Conservation (phyloP, 2,888 invertebrate genomes). For the Ecdyonurus torrentis region DNA sequence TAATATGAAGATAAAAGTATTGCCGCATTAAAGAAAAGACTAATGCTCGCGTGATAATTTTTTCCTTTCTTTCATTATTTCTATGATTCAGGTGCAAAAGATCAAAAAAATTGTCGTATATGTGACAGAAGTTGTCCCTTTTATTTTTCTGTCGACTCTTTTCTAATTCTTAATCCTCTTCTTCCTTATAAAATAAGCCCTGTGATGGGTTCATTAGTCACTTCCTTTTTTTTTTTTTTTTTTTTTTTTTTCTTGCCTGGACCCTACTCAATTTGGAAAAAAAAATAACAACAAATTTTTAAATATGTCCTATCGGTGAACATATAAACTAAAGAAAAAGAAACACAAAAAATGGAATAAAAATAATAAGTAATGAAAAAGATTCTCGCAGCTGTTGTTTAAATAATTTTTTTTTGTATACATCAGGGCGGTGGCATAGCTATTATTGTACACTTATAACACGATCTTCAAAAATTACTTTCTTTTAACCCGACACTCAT, state of each 20-base stretch:
- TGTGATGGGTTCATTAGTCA: background rate
- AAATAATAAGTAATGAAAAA: too few species aligned
- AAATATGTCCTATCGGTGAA: background rate
- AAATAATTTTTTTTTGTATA: background rate
- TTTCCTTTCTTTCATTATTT: background rate
- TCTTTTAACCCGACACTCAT: too few species aligned
- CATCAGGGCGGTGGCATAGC: background rate
- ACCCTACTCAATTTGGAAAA: background rate
- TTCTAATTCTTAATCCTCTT: background rate
- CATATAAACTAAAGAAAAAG: background rate
- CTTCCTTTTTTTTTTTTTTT: too few species aligned
- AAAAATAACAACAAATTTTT: too few species aligned
- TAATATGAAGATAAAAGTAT: background rate
- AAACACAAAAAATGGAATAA: too few species aligned
- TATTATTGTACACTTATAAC: background rate
- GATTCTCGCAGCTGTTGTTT: background rate
- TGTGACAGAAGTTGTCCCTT: background rate
- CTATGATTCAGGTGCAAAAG: background rate
- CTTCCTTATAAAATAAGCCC: background rate
- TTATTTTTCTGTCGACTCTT: too few species aligned
- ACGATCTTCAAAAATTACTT: background rate
- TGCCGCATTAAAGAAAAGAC: background rate
- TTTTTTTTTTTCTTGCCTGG: background rate
- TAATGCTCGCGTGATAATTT: background rate
- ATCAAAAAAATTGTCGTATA: background rate